phyloP scores from a whole-genome alignment of 2,797 vertebrate genomes.

The Anguilla marmorata region DNA sequence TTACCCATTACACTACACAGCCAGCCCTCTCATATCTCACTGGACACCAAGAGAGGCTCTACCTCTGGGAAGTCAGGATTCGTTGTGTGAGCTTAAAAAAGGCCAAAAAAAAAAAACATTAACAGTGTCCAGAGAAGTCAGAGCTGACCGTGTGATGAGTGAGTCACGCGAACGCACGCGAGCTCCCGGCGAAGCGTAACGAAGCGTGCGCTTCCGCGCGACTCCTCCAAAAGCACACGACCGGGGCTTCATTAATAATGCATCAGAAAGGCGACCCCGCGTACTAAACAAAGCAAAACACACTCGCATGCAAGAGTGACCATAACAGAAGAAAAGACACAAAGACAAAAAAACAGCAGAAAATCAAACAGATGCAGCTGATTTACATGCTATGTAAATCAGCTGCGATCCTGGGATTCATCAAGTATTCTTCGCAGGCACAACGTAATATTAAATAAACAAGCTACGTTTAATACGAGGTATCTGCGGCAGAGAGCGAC shows the following conservation, averaged over 20 bases:
- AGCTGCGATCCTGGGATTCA: background rate
- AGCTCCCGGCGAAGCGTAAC: background rate
- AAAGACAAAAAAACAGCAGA: background rate
- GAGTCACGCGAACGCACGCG: background rate
- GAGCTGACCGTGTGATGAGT: background rate
- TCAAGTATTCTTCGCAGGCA: background rate
- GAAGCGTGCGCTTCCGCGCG: background rate
- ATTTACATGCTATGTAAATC: background rate
- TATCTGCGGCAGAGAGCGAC: background rate
- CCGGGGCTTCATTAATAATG: background rate
- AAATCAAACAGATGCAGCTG: background rate
- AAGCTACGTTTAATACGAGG: background rate
- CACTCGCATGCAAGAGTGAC: background rate
- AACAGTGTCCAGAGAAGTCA: background rate
- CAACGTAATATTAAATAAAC: background rate
- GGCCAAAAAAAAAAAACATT: background rate
- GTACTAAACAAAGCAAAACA: background rate
- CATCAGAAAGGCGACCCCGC: background rate
- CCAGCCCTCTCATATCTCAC: background rate
- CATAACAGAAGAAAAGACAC: background rate
- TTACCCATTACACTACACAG: no score
- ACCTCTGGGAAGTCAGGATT: background rate
- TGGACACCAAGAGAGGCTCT: background rate
- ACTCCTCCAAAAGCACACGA: background rate
- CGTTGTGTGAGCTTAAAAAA: background rate